Evolutionary conservation across 1,140 invertebrate genomes (phyloP).

Genomic region (Apis cerana): DNA sequence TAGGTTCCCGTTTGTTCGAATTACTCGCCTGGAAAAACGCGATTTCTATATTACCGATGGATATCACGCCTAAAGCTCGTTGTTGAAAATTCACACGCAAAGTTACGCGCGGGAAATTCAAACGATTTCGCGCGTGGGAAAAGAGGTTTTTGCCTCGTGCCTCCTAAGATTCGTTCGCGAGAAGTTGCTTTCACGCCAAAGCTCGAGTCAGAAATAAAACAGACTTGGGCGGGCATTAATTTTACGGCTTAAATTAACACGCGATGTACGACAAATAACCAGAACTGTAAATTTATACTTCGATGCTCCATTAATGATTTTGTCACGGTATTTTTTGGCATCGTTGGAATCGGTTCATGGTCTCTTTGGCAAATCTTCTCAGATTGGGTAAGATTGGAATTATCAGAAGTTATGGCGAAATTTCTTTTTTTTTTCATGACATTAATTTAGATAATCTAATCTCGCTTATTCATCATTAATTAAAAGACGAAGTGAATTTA

Average conservation of each 20-base stretch:
- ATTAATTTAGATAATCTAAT: no score
- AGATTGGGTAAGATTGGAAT: no score
- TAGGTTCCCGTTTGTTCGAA: neutral
- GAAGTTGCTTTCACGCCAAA: slow-evolving; percentile 11
- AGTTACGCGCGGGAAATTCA: neutral
- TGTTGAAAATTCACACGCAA: neutral
- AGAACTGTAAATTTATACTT: neutral
- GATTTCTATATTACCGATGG: neutral
- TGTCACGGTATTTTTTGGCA: neutral
- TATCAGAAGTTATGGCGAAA: no score
- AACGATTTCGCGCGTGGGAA: neutral
- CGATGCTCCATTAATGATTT: neutral
- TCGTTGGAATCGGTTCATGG: neutral
- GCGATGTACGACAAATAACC: neutral
- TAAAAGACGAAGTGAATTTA: no score
- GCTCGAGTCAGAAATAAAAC: slow-evolving; percentile 22
- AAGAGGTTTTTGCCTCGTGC: neutral
- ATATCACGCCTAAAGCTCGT: neutral
- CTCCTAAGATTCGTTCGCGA: neutral
- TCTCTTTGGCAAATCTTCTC: slow-evolving; percentile 8
- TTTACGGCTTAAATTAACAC: slow-evolving; percentile 29
- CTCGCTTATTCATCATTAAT: no score
- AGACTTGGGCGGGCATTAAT: slow-evolving; percentile 33
- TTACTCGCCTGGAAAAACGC: neutral
- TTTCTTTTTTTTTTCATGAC: no score